Base-by-base conservation (phyloP, 1,140 invertebrate genomes). In the Pseudoatta argentina region DNA sequence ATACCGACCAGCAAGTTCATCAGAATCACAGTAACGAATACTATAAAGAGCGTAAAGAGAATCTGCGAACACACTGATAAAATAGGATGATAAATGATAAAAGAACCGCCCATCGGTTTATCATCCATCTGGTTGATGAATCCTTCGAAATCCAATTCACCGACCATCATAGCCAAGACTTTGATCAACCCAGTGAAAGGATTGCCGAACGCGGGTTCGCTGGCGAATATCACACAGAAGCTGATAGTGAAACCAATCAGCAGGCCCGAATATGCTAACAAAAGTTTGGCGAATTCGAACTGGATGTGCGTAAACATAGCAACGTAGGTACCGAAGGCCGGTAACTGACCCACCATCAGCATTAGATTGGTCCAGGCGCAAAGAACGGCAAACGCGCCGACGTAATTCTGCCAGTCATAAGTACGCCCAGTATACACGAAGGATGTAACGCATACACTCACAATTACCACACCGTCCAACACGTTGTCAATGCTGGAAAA, bases 1-100 rank as follows among this genome's bases (percentile, higher is more conserved):
- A 97, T 96, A 88, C 97, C 97, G n/a, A 97, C 96, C 0, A 97
- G 92, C 1, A 97, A 87, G 93, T 97, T 97, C 97, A 97, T 97
- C 2, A 97, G 89, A 21, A 97, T 96, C 18, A 97, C 96, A 3
- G 97, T 97, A 7, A 97, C 96, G 89, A 97, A 96, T 53, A 97
- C 95, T 16, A 97, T 95, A 87, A 97, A 97, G 0, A 96, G 88
- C 4, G 96, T 95, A 86, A 97, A 97, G 10, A 97, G 95, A 3
- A 97, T 94, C 89, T 97, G 96, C 0, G 96, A 95, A 51, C 96
- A 97, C 3, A 96, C 92, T 6, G 96, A 96, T 0, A 95, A 71
- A 10, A 44, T 44, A 0, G 94, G 94, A 87, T 95, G 94, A 78
- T 95, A 95, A 59, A 95, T 92, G 10, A 94, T 90, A 48, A 95